A percentile compares a stretch with the other conserved stretches of the same genome.
Conservation (phyloP, 2,888 invertebrate genomes). For the Ectemnius continuus region DNA sequence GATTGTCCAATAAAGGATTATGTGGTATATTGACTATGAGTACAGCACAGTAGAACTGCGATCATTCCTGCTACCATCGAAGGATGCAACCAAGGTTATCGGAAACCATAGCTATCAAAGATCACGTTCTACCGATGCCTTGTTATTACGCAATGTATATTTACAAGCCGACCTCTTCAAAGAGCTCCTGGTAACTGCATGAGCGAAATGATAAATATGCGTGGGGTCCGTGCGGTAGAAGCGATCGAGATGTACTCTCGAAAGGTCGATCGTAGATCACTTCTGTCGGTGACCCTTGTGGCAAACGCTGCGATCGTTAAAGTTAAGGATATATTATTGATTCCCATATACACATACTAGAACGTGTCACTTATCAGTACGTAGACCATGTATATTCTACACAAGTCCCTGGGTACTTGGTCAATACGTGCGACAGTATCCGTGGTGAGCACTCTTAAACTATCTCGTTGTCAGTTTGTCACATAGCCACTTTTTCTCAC, state of each 20-base stretch:
- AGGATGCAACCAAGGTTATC: neutral
- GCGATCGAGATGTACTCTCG: no score
- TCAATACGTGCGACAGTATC: slow-evolving; percentile 54
- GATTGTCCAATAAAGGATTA: slow-evolving; percentile 6
- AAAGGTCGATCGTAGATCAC: no score
- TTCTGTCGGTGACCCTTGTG: slow-evolving; percentile 17
- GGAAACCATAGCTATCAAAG: no score
- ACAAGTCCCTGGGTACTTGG: slow-evolving; percentile 32
- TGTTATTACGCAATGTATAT: no score
- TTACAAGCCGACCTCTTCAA: neutral
- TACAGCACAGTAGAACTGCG: neutral
- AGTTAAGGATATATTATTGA: slow-evolving; percentile 70
- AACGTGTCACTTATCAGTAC: slow-evolving; percentile 47
- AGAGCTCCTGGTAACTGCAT: slow-evolving; percentile 20
- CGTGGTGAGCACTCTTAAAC: slow-evolving; percentile 23
- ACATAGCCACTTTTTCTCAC: neutral
- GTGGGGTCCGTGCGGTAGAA: no score
- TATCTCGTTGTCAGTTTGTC: neutral
- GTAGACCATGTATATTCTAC: slow-evolving; percentile 27
- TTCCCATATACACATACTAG: slow-evolving; percentile 56
- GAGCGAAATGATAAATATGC: slow-evolving; percentile 37
- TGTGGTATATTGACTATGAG: neutral
- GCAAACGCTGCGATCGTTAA: slow-evolving; percentile 52
- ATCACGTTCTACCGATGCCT: no score
- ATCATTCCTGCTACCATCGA: neutral